Evolutionary conservation across 2,797 vertebrate genomes (phyloP), one percentile per base, ranked within the genome.

Genomic region (Mastacembelus armatus): DNA sequence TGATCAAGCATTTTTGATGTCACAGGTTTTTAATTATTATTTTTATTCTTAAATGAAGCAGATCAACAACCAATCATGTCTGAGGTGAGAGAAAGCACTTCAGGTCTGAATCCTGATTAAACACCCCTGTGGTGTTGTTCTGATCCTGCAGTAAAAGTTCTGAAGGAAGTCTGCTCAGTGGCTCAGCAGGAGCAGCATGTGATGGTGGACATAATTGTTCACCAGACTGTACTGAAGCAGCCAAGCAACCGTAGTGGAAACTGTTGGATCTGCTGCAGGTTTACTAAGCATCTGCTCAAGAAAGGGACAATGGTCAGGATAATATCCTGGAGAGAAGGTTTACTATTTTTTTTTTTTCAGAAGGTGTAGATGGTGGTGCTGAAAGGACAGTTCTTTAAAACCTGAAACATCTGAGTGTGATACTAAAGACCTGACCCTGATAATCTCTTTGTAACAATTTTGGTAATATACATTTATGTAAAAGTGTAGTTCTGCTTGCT

Each of bases 151-250:
- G 29, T 14, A 22, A 56, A 26, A 68, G 47, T 49, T 71, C 12
- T 56, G 59, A 42, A 49, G 64, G 27, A 65, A 35, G 62, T 56
- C 42, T 42, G 59, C 66, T 74, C 35, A 27, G 39, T 49, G 77
- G 58, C 72, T 5, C 81, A 80, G 84, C 71, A 47, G 84, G 78
- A 49, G 73, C 63, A 83, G 66, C 90, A 88, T 88, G 91, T 89
- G 85, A 86, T 65, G 65, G 73, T 24, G 67, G 71, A 55, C 32
- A 0, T 64, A 81, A 87, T 88, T 91, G 90, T 78, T 84, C 87
- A 89, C 71, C 82, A 90, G 91, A 91, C 91, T 91, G 85, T 90
- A 74, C 49, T 59, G 78, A 78, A 65, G 76, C n/a, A 11, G 67
- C 55, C 38, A 55, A 68, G 52, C 52, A 59, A 57, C 45, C 2